Evolutionary conservation across 2,113 vertebrate genomes (phyloP).

Genomic region (Ptilorrhoa leucosticta): DNA sequence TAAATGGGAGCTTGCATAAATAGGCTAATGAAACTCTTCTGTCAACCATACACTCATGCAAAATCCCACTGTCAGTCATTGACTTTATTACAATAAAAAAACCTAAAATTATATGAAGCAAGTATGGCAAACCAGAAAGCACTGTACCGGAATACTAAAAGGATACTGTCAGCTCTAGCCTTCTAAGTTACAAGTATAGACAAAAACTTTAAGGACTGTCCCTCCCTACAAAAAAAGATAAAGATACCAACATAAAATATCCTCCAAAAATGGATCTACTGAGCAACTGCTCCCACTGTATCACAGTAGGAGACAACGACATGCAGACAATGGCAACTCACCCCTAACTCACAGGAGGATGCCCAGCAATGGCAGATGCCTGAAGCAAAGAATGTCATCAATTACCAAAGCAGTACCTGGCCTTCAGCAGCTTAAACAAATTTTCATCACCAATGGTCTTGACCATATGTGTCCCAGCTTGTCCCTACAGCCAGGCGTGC

Average conservation of each 20-base stretch:
- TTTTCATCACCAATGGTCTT: neutral
- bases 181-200: neutral
- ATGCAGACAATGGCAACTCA: neutral
- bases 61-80: neutral
- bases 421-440: neutral
- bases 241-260: rapidly evolving
- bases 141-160: neutral
- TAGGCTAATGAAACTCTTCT: conserved; percentile 9
- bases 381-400: neutral
- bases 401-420: neutral
- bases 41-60: neutral
- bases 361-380: neutral
- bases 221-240: neutral
- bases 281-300: neutral
- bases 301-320: neutral
- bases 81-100: neutral
- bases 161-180: neutral
- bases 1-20: conserved; percentile 8
- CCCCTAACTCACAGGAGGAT: neutral
- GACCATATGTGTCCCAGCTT: neutral
- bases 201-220: neutral
- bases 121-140: neutral
- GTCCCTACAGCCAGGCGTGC: neutral
- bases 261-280: neutral
- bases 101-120: neutral